Conservation (phyloP, 2,888 invertebrate genomes). For the Altica lythri region DNA sequence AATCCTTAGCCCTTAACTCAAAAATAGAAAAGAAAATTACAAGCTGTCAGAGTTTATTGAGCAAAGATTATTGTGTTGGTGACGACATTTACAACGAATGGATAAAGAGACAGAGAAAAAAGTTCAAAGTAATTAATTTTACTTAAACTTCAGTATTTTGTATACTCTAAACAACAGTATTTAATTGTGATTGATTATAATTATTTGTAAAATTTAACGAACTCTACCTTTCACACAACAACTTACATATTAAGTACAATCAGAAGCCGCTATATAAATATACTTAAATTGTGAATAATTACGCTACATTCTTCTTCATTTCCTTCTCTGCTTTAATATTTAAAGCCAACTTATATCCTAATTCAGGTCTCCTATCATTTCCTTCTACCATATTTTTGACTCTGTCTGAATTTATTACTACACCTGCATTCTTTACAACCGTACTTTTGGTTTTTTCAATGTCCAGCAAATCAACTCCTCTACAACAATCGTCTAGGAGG, state of each 20-base stretch:
- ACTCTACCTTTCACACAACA: not conserved
- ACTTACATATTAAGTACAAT: not conserved
- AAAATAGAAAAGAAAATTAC: too few species aligned
- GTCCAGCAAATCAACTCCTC: constrained; percentile 84
- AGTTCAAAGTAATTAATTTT: too few species aligned
- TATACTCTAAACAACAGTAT: too few species aligned
- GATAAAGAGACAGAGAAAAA: too few species aligned
- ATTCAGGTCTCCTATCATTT: constrained; percentile 80
- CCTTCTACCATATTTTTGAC: constrained; percentile 85
- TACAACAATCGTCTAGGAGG: constrained; percentile 85
- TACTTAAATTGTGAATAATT: not conserved
- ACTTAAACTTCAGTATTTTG: too few species aligned
- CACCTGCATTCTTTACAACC: constrained; percentile 74
- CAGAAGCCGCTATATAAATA: constrained; percentile 2
- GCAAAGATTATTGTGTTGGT: too few species aligned
- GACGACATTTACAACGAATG: too few species aligned
- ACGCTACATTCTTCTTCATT: not conserved
- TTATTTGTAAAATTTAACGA: too few species aligned
- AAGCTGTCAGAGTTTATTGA: too few species aligned
- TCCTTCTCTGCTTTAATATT: constrained; percentile 63
- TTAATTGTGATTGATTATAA: too few species aligned
- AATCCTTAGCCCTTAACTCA: too few species aligned
- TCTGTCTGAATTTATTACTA: constrained; percentile 77
- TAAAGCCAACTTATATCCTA: constrained; percentile 85
- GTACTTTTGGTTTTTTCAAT: constrained; percentile 80